Evolutionary conservation across 2,113 vertebrate genomes (phyloP), one percentile per base, ranked within the genome.

Genomic region (Ceratotherium simum): DNA sequence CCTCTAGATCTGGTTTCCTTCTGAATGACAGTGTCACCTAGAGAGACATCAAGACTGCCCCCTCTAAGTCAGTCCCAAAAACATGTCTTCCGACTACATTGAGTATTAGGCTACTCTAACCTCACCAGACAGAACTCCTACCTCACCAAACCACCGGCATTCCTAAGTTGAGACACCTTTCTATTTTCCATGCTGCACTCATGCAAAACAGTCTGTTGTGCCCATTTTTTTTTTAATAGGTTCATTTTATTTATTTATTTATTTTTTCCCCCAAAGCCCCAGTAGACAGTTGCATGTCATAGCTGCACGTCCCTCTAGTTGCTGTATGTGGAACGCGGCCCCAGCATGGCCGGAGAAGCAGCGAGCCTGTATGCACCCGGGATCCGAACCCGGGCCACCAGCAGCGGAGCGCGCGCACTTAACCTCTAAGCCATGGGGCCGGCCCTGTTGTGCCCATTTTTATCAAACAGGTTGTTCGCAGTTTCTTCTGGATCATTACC

Each of bases 401-500:
- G n/a, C n/a, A n/a, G n/a, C n/a, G n/a, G n/a, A n/a, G n/a, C n/a
- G n/a, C n/a, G n/a, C n/a, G n/a, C n/a, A n/a, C n/a, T n/a, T n/a
- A n/a, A n/a, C n/a, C n/a, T n/a, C n/a, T n/a, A n/a, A n/a, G n/a
- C n/a, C n/a, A n/a, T n/a, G n/a, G n/a, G n/a, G n/a, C n/a, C n/a
- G n/a, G n/a, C n/a, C n/a, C 75, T 75, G 11, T 20, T 51, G 18
- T 23, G n/a, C 42, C 42, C 79, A 51, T 78, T 95, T 73, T 86
- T 87, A 89, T 46, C n/a, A 56, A 88, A 73, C 39, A 91, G 36
- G 31, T 29, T 91, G 56, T 51, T 56, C 7, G 7, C 21, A 31
- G 23, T 46, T 72, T 94, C 51, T 90, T 91, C 92, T 72, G 48
- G 46, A 92, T 95, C 78, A 23, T 95, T 92, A 90, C 10, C 21